Percentiles rank a stretch among this genome's conserved stretches.
Conservation (phyloP, 2,888 invertebrate genomes). For the Athalia cordata region DNA sequence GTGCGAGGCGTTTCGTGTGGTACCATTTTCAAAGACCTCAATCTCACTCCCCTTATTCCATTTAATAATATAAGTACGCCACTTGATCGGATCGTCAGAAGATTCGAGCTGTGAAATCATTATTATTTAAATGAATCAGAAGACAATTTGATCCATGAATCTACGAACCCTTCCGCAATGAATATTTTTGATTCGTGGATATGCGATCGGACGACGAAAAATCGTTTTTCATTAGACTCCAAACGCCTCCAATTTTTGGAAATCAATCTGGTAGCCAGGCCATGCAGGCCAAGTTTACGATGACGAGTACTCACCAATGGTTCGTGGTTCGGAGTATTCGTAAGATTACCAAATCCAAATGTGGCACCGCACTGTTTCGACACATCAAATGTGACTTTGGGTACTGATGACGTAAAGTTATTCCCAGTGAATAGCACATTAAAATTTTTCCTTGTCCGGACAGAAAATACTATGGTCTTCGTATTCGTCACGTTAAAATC, state of each 20-base stretch:
- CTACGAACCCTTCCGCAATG: too few relatives aligned
- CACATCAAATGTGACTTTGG: background rate
- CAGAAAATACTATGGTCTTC: conserved; percentile 3
- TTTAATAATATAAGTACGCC: conserved; percentile 6
- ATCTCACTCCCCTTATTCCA: background rate
- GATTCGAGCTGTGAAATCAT: background rate
- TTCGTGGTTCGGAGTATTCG: too few relatives aligned
- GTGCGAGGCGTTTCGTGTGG: background rate
- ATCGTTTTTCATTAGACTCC: too few relatives aligned
- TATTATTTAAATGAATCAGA: background rate
- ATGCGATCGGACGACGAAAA: too few relatives aligned
- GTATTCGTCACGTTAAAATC: too few relatives aligned
- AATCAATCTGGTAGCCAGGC: too few relatives aligned
- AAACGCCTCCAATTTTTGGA: too few relatives aligned
- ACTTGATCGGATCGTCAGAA: background rate
- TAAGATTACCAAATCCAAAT: background rate
- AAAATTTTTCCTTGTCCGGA: background rate
- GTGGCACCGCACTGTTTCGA: background rate
- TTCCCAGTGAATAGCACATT: background rate
- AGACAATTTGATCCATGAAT: too few relatives aligned
- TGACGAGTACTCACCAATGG: too few relatives aligned
- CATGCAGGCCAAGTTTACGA: too few relatives aligned
- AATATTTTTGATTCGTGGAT: too few relatives aligned
- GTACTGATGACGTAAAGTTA: background rate
- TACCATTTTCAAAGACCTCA: background rate